A percentile compares a stretch with the other conserved stretches of the same genome.
phyloP scores from a whole-genome alignment of 2,113 vertebrate genomes.

The Otis tarda region DNA sequence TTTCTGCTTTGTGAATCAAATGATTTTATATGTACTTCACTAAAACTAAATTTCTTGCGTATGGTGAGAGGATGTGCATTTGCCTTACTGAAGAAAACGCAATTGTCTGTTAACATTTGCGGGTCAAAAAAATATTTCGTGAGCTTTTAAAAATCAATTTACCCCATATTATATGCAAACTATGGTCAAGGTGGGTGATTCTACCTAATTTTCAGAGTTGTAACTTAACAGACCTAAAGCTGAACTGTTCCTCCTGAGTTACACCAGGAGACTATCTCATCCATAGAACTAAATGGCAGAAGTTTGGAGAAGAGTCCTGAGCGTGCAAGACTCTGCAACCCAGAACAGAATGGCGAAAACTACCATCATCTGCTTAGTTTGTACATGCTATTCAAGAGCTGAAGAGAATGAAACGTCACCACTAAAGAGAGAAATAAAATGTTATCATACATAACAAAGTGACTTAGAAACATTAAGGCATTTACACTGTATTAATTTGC shows the following conservation, averaged over 20 bases:
- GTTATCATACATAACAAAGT: constrained; percentile 36
- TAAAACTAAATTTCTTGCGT: neutral
- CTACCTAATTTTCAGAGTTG: neutral
- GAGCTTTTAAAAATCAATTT: neutral
- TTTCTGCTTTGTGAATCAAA: neutral
- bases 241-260: neutral
- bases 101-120: neutral
- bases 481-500: constrained; percentile 55
- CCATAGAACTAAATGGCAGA: neutral
- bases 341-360: neutral
- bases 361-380: neutral
- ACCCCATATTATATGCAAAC: neutral
- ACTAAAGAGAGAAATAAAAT: constrained; percentile 14
- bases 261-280: neutral
- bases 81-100: neutral
- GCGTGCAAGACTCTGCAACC: rapidly evolving
- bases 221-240: neutral
- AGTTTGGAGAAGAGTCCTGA: neutral
- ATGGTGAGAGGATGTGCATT: neutral
- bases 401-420: neutral
- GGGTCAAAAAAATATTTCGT: neutral
- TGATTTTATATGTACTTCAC: neutral
- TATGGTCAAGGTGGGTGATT: neutral
- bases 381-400: neutral
- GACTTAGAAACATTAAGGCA: constrained; percentile 23